Evolutionary conservation across 2,113 vertebrate genomes (phyloP), one percentile per base, ranked within the genome.

Genomic region (Coptodon bakossiorum): DNA sequence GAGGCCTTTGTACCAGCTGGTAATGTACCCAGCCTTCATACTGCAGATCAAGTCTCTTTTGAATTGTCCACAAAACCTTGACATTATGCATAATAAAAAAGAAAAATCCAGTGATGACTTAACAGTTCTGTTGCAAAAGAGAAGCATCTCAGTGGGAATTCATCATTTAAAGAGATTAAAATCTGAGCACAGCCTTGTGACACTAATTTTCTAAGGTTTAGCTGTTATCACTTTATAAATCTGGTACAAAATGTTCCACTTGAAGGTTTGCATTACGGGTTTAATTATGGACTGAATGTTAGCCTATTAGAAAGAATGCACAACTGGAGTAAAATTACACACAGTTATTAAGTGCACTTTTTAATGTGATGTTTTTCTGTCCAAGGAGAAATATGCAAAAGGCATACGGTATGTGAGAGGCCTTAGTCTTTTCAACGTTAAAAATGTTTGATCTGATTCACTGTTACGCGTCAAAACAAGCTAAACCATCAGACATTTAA

Each of bases 401-500:
- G 27, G 17, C 17, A 78, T 34, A 66, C 1, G 2, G 11, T 22
- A 52, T 2, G 27, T 52, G 17, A 29, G 45, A 19, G 43, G 27
- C 27, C 45, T 87, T 76, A 52, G 63, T 84, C 31, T 78, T 14
- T 61, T 61, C n/a, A 13, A 14, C 24, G 16, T 31, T 11, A 27
- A 48, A 71, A 61, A 87, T 9, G 76, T 68, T 79, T 68, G 4
- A 82, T 84, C 34, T 82, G 83, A 86, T 76, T 59, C 52, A 71
- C 45, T 45, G 48, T 84, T 84, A n/a, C 52, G 38, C n/a, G 57
- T 88, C 83, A 86, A 82, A 87, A 87, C 19, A 86, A 85, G 63
- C 43, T 36, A 54, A 83, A 80, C 82, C 88, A 63, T 57, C 61
- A 29, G 48, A 81, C 76, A 86, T 79, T 82, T 66, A 34, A 34